phyloP scores from a whole-genome alignment of 2,797 vertebrate genomes.

The Lepilemur septentrionalis region DNA sequence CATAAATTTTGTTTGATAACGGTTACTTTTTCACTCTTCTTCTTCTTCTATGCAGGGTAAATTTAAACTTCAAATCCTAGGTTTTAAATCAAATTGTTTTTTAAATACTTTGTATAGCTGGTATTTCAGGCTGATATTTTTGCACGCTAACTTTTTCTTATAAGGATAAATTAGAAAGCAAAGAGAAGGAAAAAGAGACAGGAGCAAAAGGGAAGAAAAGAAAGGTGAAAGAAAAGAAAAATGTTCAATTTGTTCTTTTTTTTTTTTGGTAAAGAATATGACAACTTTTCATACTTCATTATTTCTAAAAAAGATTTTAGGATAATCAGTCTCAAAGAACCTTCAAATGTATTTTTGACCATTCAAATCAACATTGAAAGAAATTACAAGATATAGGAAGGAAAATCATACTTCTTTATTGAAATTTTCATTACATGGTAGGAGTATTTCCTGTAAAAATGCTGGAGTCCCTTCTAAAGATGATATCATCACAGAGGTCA shows the following conservation, averaged over 20 bases:
- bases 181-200: neutral
- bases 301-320: conserved; percentile 22
- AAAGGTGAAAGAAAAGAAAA: neutral
- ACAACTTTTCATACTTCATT: conserved; percentile 16
- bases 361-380: neutral
- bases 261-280: neutral
- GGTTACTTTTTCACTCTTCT: conserved; percentile 32
- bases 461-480: neutral
- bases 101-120: neutral
- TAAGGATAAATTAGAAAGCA: conserved; percentile 12
- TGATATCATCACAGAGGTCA: neutral
- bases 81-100: conserved; percentile 28
- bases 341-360: neutral
- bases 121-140: conserved; percentile 23
- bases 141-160: neutral
- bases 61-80: conserved; percentile 6
- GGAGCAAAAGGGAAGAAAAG: neutral
- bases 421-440: neutral
- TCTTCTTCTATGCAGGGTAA: neutral
- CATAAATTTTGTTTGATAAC: conserved; percentile 22
- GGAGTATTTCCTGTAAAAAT: neutral
- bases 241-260: neutral
- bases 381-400: neutral
- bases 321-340: neutral
- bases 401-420: neutral